Evolutionary conservation across 2,888 invertebrate genomes (phyloP).

Genomic region (Dryadula phaetusa): DNA sequence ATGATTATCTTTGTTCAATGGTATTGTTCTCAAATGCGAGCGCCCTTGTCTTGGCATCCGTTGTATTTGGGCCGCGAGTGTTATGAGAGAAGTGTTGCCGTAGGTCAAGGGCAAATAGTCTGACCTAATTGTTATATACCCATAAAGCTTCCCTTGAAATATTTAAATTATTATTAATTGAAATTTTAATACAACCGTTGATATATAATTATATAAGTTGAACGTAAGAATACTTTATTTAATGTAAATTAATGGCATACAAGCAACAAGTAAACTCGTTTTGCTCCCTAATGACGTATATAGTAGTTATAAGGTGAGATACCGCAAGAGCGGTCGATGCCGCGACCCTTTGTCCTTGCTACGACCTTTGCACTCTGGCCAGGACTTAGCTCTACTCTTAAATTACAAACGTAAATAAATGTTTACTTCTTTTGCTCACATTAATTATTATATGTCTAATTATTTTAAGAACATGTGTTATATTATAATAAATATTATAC

Average conservation of each 20-base stretch:
- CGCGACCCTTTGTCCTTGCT: slow-evolving; percentile 69
- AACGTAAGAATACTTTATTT: background rate
- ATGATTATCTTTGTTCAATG: slow-evolving; percentile 12
- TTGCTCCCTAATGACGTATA: background rate
- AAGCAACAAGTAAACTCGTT: slow-evolving; percentile 3
- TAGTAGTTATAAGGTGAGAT: slow-evolving; percentile 30
- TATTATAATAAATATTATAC: too few relatives aligned
- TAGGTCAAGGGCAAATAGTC: slow-evolving; percentile 77
- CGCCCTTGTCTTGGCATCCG: slow-evolving; percentile 45
- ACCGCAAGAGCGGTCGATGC: slow-evolving; percentile 36
- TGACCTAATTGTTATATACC: slow-evolving; percentile 74
- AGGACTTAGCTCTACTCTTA: slow-evolving; percentile 57
- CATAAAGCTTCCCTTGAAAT: slow-evolving; percentile 29
- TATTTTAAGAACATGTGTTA: background rate
- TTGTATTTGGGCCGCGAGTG: slow-evolving; percentile 53
- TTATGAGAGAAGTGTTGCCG: slow-evolving; percentile 66
- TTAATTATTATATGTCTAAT: background rate
- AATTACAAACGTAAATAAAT: too few relatives aligned
- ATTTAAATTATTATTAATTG: background rate
- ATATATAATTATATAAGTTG: background rate
- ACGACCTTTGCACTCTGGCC: slow-evolving; percentile 61
- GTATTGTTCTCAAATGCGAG: slow-evolving; percentile 18
- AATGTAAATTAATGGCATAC: background rate
- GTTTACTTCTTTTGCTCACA: background rate
- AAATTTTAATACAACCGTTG: background rate